Percentiles rank a stretch among this genome's conserved stretches.
phyloP scores from a whole-genome alignment of 2,888 invertebrate genomes.

The Antitype chi region DNA sequence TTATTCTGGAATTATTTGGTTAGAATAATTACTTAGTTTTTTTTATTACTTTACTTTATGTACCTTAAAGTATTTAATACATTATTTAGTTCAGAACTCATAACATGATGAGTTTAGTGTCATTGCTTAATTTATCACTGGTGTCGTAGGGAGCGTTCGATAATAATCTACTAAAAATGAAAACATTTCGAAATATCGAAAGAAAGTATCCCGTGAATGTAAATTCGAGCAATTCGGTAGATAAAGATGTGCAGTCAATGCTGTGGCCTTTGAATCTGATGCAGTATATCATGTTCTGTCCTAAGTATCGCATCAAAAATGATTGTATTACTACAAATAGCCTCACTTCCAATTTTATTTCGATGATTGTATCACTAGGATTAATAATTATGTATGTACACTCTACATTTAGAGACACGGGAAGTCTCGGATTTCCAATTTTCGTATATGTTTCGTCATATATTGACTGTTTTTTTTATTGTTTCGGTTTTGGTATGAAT shows the following conservation, averaged over 20 bases:
- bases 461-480: no score
- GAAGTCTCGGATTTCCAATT: no score
- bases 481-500: no score
- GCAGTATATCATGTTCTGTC: conserved; percentile 11
- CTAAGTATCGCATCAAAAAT: not conserved
- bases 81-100: not conserved
- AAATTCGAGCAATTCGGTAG: not conserved
- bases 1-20: no score
- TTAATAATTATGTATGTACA: no score
- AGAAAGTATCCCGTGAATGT: not conserved
- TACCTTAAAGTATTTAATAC: not conserved
- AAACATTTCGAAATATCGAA: not conserved
- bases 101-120: not conserved
- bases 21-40: no score
- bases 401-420: no score
- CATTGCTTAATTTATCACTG: not conserved
- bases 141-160: not conserved
- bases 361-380: no score
- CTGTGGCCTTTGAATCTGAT: conserved; percentile 41
- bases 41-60: no score
- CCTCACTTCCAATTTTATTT: no score
- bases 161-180: not conserved
- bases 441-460: no score
- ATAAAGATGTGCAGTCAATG: conserved; percentile 10
- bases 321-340: no score